phyloP scores from a whole-genome alignment of 2,113 vertebrate species.

The Irena cyanogastra region DNA sequence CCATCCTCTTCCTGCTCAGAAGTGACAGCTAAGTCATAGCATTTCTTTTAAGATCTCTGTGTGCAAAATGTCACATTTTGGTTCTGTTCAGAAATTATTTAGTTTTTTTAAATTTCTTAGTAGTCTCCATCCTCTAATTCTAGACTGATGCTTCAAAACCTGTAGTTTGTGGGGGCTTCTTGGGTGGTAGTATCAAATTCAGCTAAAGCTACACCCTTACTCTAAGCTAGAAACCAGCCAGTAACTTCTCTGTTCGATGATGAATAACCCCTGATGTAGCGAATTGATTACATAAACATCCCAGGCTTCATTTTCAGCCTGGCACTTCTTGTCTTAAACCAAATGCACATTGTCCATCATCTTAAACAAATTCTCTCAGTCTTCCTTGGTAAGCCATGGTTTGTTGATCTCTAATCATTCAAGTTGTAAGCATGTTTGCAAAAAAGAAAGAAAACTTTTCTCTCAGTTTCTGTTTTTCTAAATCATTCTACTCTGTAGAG shows the following conservation, averaged over 20 bases:
- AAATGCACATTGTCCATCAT: not conserved
- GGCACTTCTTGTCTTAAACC: not conserved
- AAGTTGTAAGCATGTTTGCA: not conserved
- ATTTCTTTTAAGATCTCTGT: not conserved
- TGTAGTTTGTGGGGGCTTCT: not conserved
- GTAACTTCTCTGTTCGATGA: not conserved
- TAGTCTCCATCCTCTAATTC: not conserved
- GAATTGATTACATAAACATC: not conserved
- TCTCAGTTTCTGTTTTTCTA: not conserved
- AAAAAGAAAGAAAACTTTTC: not conserved
- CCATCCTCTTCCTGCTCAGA: not conserved
- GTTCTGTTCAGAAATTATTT: not conserved
- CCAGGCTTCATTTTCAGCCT: not conserved
- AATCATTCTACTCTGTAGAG: not conserved
- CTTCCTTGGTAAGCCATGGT: not conserved
- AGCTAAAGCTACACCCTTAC: not conserved
- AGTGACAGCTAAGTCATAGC: not conserved
- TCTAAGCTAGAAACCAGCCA: not conserved
- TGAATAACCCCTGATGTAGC: not conserved
- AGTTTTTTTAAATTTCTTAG: not conserved
- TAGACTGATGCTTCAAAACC: not conserved
- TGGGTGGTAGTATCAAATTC: not conserved
- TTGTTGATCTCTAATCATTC: not conserved
- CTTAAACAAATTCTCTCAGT: not conserved
- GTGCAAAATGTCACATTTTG: not conserved